phyloP scores from a whole-genome alignment of 1,140 invertebrate species.

The Polypedilum pembai region DNA sequence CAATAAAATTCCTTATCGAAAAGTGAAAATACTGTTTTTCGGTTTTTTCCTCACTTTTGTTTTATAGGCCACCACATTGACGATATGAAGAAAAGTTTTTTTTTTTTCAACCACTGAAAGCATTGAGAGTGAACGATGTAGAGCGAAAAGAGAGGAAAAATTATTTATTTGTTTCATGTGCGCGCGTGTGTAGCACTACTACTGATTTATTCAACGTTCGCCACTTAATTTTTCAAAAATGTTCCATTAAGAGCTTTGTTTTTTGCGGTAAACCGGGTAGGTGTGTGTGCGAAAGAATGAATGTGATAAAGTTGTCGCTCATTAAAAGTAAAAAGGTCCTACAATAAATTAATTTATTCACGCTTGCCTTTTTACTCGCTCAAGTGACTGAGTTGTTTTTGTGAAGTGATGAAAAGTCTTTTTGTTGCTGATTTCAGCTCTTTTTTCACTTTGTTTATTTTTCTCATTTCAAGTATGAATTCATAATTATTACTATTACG shows the following conservation, averaged over 20 bases:
- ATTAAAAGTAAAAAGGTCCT: background rate
- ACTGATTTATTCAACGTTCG: conserved; percentile 22
- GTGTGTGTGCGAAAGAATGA: no score
- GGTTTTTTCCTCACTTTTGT: background rate
- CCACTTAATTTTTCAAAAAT: conserved; percentile 26
- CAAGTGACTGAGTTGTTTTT: background rate
- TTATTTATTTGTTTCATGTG: background rate
- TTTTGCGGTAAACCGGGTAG: background rate
- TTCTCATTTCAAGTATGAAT: background rate
- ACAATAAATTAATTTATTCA: conserved; percentile 11
- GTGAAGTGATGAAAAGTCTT: background rate
- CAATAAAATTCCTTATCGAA: conserved; percentile 26
- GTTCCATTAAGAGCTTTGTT: conserved; percentile 17
- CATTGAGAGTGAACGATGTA: background rate
- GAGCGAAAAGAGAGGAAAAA: background rate
- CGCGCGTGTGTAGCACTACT: background rate
- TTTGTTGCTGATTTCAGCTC: background rate
- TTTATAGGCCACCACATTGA: background rate
- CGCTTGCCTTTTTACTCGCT: background rate
- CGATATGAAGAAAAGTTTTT: background rate
- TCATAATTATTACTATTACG: no score
- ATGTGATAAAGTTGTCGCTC: conserved; percentile 9
- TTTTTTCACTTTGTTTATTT: background rate
- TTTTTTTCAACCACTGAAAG: background rate
- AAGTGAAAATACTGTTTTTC: background rate